These are phyloP conservation scores for Dermatemys mawii DNA, from an alignment of 2,113 vertebrate species.

Conservation along the genomic window DNA sequence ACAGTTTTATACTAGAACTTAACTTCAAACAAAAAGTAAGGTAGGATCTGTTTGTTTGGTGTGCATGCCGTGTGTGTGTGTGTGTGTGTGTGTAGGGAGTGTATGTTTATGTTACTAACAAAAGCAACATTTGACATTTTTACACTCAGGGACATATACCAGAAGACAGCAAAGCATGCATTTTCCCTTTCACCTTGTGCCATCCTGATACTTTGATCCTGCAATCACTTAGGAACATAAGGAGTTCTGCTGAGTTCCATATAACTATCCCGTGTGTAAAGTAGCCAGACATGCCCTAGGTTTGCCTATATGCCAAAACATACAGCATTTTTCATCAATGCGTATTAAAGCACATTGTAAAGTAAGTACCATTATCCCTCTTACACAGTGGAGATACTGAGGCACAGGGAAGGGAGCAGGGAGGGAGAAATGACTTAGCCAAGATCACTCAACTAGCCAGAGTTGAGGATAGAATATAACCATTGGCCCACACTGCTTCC, in stretches of 20 bases:
- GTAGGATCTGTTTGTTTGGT: neutral
- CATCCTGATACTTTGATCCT: neutral
- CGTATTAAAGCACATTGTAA: neutral
- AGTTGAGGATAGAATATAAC: neutral
- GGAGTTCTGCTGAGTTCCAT: neutral
- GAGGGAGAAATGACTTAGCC: neutral
- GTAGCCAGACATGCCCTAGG: neutral
- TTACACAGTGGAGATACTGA: neutral
- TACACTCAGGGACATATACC: neutral
- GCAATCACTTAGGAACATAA: accelerated
- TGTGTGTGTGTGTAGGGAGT: neutral
- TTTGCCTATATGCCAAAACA: neutral
- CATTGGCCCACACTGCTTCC: neutral
- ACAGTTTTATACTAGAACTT: neutral
- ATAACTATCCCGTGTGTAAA: neutral
- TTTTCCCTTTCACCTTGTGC: neutral
- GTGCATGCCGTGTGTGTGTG: neutral
- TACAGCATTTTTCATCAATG: neutral
- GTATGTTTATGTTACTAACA: neutral
- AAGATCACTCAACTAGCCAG: accelerated
- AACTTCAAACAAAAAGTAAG: accelerated
- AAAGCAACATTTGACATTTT: neutral
- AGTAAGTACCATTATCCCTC: neutral
- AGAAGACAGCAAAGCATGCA: neutral
- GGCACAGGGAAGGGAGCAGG: neutral